These are phyloP conservation scores for Dufourea novaeangliae DNA, from an alignment of 1,140 invertebrate genomes.

Conservation along the genomic window DNA sequence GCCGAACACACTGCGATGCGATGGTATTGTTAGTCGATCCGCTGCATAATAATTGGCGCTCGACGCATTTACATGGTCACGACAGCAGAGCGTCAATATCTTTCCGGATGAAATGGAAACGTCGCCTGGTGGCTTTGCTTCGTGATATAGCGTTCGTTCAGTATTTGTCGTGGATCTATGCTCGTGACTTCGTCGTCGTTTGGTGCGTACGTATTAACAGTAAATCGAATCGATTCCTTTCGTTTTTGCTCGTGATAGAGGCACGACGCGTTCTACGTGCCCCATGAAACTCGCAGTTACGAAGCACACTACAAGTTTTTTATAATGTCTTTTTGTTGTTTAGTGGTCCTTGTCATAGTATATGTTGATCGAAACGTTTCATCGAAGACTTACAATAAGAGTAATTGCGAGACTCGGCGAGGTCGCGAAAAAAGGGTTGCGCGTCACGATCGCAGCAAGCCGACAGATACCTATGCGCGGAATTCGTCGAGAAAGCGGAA, in stretches of 20 bases:
- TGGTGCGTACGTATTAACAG: not conserved
- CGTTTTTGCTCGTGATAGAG: not conserved
- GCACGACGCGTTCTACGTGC: not conserved
- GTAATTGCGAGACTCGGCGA: too few relatives aligned
- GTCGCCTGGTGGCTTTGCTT: conserved; percentile 54
- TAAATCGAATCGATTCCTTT: not conserved
- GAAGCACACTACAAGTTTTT: not conserved
- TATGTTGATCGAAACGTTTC: not conserved
- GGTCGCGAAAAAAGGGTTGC: not conserved
- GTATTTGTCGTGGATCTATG: conserved; percentile 58
- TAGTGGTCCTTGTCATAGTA: not conserved
- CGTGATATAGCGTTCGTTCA: conserved; percentile 63
- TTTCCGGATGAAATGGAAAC: conserved; percentile 57
- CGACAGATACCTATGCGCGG: conserved; percentile 50
- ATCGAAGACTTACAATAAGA: not conserved
- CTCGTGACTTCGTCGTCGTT: conserved; percentile 16
- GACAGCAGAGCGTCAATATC: conserved; percentile 57
- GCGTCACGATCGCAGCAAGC: not conserved
- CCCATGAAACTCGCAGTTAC: not conserved
- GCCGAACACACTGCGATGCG: conserved; percentile 58
- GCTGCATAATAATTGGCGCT: conserved; percentile 65
- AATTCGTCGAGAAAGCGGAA: conserved; percentile 41
- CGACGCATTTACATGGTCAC: conserved; percentile 46
- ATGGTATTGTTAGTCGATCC: conserved; percentile 42
- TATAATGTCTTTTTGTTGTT: not conserved